Evolutionary conservation across 1,140 invertebrate species (phyloP), one percentile per base, ranked within the genome.

Genomic region (Drosophila nebulosa): DNA sequence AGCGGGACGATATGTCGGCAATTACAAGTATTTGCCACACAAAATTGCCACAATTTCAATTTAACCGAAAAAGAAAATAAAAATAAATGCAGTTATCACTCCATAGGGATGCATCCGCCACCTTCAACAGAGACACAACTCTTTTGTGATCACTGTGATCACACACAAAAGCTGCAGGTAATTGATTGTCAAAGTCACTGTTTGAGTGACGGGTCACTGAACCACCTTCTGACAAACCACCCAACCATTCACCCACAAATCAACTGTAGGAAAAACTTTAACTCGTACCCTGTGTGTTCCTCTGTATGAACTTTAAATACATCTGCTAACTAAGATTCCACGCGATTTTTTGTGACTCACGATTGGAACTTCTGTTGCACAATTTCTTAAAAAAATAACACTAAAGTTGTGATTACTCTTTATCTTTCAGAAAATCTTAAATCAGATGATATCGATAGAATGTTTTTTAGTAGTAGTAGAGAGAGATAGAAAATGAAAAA

Each of bases 1-100:
- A 86, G 81, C 80, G 56, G 35, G 70, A 77, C 78, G 59, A 69
- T 71, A 78, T 64, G 42, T 24, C 46, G 55, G 63, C 73, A 85
- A 80, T 85, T 85, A 84, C 64, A 70, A 27, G 53, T 55, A 59
- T 73, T 57, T 60, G 21, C 64, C 55, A 52, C 32, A 64, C 32
- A 64, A 71, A 65, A 46, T 46, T 46, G 39, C 64, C 66, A 77
- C 62, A 70, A 81, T 78, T 84, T 84, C 22, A 51, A 64, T 78
- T 64, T 42, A 58, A 30, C 46, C 65, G 18, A 73, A 74, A 74
- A 36, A n/a, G n/a, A n/a, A n/a, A n/a, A n/a, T n/a, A n/a, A n/a
- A n/a, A n/a, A n/a, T n/a, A n/a, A n/a, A 46, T 46, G 39, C 39
- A 46, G 39, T 46, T 46, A 73, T 73, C 65, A n/a, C n/a, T n/a